Evolutionary conservation across 2,113 vertebrate species (phyloP).

Genomic region (Calidris pygmaea): DNA sequence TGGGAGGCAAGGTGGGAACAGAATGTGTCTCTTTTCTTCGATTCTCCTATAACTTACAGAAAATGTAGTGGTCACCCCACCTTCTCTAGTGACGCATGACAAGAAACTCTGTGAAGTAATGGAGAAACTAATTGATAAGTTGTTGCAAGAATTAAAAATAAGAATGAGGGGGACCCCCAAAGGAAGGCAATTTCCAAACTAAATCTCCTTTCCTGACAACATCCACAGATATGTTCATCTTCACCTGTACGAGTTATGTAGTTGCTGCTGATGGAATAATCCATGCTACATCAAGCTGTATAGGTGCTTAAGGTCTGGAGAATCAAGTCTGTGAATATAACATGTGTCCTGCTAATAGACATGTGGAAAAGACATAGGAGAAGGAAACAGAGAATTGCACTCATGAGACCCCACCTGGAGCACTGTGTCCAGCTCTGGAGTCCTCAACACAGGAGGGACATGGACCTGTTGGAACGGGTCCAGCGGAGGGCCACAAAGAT

Average conservation of each 20-base stretch:
- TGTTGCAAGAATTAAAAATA: not conserved
- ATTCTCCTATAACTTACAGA: not conserved
- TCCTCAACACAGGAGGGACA: no score
- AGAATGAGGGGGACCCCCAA: not conserved
- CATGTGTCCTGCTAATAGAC: not conserved
- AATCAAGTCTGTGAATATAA: not conserved
- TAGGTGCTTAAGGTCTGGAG: not conserved
- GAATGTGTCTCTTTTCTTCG: not conserved
- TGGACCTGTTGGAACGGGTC: no score
- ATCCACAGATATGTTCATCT: not conserved
- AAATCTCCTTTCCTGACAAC: not conserved
- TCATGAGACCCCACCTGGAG: no score
- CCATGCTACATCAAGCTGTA: not conserved
- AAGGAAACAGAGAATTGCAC: not conserved
- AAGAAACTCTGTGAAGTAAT: not conserved
- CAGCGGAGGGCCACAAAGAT: no score
- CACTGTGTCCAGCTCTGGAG: no score
- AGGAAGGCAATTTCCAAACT: not conserved
- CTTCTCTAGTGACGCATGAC: not conserved
- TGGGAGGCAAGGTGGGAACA: not conserved
- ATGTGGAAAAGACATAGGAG: not conserved
- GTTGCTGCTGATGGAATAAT: not conserved
- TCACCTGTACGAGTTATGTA: not conserved
- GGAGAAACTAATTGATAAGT: not conserved
- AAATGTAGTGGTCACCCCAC: not conserved